Base-by-base conservation (phyloP, 2,113 vertebrate genomes). In the Todiramphus chloris region DNA sequence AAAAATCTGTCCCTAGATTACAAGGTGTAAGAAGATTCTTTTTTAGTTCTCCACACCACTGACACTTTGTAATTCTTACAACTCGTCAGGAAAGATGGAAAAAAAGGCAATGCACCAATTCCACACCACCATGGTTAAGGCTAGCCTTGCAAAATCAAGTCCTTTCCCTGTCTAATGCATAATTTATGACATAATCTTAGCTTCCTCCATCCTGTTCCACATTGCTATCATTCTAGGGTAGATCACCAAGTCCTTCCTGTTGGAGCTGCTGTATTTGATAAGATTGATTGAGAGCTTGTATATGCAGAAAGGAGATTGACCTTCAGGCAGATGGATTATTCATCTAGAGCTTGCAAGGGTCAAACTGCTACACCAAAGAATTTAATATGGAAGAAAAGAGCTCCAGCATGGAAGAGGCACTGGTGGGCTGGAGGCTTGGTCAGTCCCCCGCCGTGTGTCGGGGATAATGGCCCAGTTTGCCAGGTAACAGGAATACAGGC, bases 41-140 rank as follows among this genome's bases (percentile, higher is more conserved):
- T 73, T 89, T 63, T 31, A 62, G 64, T 44, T 83, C 55, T 73
- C 37, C 28, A 31, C n/a, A 62, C 0, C 2, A 76, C 50, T 48
- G 55, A 35, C 16, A 24, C 50, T 77, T 69, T 13, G 5, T 5
- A 83, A 39, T 46, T 81, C 59, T 88, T 76, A 69, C 10, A 83
- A 60, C 9, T 39, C 24, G 44, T 44, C 24, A 80, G 28, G 7
- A 53, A 68, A 56, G 24, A 60, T 3, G 23, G 43, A 87, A 39
- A 60, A 89, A 85, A 64, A 50, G 23, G 10, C 8, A 23, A 60
- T 8, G 3, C n/a, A 67, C 3, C 0, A 0, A 51, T 76, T 87
- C 31, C 48, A 80, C 4, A 72, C 19, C n/a, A 55, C 14, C 59
- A 51, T 20, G 37, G 25, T 51, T 80, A 94, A 69, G 24, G 27